A percentile compares a stretch with the other conserved stretches of the same genome.
Evolutionary conservation across 2,888 invertebrate genomes (phyloP).

Genomic region (Drosophila pegasa): DNA sequence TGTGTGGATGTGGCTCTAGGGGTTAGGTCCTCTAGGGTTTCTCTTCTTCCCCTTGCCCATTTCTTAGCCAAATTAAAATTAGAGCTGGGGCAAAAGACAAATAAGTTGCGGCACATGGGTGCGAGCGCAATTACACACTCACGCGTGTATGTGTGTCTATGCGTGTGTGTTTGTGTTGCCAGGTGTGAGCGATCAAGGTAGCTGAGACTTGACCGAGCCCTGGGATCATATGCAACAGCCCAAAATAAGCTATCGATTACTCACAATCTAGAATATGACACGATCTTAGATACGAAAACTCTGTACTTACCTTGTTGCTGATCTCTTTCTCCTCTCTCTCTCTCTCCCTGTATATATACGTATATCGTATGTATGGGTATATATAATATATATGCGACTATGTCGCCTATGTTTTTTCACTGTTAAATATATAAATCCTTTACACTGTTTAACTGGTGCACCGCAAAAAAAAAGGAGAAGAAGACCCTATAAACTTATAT

Average conservation of each 20-base stretch:
- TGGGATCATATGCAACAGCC: slow-evolving; percentile 28
- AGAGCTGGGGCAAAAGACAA: slow-evolving; percentile 76
- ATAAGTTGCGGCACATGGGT: slow-evolving; percentile 60
- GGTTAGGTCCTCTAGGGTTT: slow-evolving; percentile 49
- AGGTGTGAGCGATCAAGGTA: slow-evolving; percentile 50
- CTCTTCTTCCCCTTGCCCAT: slow-evolving; percentile 21
- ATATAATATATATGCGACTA: slow-evolving; percentile 50
- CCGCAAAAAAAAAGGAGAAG: slow-evolving; percentile 23
- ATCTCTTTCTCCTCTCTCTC: neutral
- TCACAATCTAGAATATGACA: slow-evolving; percentile 22
- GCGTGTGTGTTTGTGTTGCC: slow-evolving; percentile 34
- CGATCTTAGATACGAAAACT: slow-evolving; percentile 17
- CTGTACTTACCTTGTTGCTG: slow-evolving; percentile 42
- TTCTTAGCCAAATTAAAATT: slow-evolving; percentile 76
- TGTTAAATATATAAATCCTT: neutral
- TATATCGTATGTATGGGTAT: neutral
- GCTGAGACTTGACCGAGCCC: slow-evolving; percentile 17
- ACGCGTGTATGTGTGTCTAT: slow-evolving; percentile 8
- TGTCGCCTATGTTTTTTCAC: slow-evolving; percentile 46
- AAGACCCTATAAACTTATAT: neutral
- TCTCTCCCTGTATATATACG: neutral
- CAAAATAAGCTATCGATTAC: slow-evolving; percentile 43
- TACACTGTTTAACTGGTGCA: slow-evolving; percentile 29
- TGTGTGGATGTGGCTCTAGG: slow-evolving; percentile 37
- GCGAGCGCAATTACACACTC: slow-evolving; percentile 59